phyloP scores from a whole-genome alignment of 2,797 vertebrate genomes.

The Takifugu rubripes region DNA sequence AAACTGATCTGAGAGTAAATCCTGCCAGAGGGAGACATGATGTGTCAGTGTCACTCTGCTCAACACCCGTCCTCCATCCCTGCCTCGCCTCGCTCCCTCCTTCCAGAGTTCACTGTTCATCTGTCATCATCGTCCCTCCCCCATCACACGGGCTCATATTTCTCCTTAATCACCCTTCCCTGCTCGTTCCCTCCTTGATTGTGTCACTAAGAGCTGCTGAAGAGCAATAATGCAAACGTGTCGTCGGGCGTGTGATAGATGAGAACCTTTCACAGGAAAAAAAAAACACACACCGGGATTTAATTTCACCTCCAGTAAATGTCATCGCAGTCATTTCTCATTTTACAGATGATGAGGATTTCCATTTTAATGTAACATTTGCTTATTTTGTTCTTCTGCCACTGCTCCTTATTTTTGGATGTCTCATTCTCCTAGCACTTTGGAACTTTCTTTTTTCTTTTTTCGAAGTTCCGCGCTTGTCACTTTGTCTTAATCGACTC shows the following conservation, averaged over 20 bases:
- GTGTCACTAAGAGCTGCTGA: slow-evolving; percentile 48
- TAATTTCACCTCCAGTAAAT: too few relatives aligned
- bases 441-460: slow-evolving; percentile 3
- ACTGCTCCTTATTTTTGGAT: slow-evolving; percentile 12
- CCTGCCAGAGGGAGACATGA: slow-evolving; percentile 47
- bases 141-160: slow-evolving; percentile 11
- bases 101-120: slow-evolving; percentile 42
- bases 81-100: slow-evolving; percentile 26
- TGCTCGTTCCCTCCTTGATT: slow-evolving; percentile 6
- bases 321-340: too few relatives aligned
- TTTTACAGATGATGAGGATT: too few relatives aligned
- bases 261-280: slow-evolving; percentile 11
- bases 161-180: slow-evolving; percentile 21
- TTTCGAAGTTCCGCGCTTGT: slow-evolving; percentile 19
- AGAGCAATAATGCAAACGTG: slow-evolving; percentile 8
- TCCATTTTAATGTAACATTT: too few relatives aligned
- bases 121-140: slow-evolving; percentile 37
- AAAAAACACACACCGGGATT: slow-evolving; percentile 10
- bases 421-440: slow-evolving; percentile 15
- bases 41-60: slow-evolving; percentile 49
- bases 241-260: not conserved
- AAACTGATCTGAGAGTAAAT: slow-evolving; percentile 49
- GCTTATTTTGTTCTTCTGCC: not conserved
- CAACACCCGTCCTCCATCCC: slow-evolving; percentile 25
- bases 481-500: slow-evolving; percentile 30